Conservation (phyloP, 1,140 invertebrate species). For the Camponotus vicinus region DNA sequence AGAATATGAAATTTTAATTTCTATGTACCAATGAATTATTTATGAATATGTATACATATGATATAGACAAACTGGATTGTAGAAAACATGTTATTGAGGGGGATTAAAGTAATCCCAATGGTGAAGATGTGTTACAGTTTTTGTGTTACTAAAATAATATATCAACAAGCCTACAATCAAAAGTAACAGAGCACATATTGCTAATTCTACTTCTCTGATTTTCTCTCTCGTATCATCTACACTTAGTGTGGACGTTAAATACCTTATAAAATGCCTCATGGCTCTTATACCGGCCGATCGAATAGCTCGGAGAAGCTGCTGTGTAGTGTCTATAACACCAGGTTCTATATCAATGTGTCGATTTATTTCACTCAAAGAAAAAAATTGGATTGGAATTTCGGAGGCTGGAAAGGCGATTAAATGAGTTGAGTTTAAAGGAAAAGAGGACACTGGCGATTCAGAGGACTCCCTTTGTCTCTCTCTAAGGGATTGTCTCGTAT, state of each 20-base stretch:
- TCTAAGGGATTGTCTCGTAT: conserved; percentile 32
- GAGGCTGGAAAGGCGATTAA: conserved; percentile 79
- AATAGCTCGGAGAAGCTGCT: conserved; percentile 89
- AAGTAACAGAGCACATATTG: conserved; percentile 91
- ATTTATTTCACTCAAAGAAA: conserved; percentile 66
- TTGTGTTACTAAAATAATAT: conserved; percentile 89
- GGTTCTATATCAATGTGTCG: conserved; percentile 70
- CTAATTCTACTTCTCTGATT: conserved; percentile 90
- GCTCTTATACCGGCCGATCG: conserved; percentile 88
- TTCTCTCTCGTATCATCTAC: conserved; percentile 87
- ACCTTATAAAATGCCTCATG: conserved; percentile 89
- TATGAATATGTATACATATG: neutral
- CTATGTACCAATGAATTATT: conserved; percentile 38
- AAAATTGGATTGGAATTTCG: conserved; percentile 78
- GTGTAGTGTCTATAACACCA: conserved; percentile 87
- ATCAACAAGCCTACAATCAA: conserved; percentile 91
- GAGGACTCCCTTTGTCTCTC: conserved; percentile 69
- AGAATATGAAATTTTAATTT: conserved; percentile 45
- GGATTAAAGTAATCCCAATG: conserved; percentile 95
- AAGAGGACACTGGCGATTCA: conserved; percentile 64
- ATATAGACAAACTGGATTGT: conserved; percentile 18
- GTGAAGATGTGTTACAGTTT: conserved; percentile 91
- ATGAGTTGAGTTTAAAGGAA: conserved; percentile 60
- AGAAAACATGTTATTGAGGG: conserved; percentile 83
- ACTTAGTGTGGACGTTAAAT: conserved; percentile 87